Conservation (phyloP, 2,888 invertebrate species). For the Limnephilus auricula region DNA sequence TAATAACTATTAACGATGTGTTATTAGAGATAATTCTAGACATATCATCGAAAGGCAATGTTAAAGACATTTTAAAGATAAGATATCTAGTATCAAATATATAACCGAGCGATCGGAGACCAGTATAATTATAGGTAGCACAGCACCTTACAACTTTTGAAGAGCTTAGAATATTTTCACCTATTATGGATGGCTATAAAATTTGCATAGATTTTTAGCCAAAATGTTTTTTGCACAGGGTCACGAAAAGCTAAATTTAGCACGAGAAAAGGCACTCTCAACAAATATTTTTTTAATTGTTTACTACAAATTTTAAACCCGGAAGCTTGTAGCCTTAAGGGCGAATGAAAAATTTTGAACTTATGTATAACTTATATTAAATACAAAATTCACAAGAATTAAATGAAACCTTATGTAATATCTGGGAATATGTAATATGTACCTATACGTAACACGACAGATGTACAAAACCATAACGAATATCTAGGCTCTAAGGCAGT, state of each 20-base stretch:
- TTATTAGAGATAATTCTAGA: neutral
- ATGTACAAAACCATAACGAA: no score
- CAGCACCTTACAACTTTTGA: neutral
- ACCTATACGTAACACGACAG: no score
- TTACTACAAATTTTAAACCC: no score
- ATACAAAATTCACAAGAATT: no score
- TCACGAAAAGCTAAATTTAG: neutral
- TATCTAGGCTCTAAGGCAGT: no score
- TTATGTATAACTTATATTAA: no score
- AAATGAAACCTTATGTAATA: no score
- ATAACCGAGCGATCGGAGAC: neutral
- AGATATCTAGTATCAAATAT: neutral
- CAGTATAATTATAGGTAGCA: conserved; percentile 16
- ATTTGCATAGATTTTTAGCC: conserved; percentile 29
- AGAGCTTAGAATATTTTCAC: conserved; percentile 22
- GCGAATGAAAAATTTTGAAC: no score
- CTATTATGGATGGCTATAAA: conserved; percentile 36
- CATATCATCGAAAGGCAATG: neutral
- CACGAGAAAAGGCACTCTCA: neutral
- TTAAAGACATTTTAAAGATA: neutral
- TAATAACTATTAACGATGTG: neutral
- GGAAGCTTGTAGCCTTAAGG: no score
- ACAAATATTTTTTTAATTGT: neutral
- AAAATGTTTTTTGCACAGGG: neutral
- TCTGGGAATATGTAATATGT: no score